Evolutionary conservation across 2,888 invertebrate genomes (phyloP), one percentile per base, ranked within the genome.

Genomic region (Eudasyphora cyanicolor): DNA sequence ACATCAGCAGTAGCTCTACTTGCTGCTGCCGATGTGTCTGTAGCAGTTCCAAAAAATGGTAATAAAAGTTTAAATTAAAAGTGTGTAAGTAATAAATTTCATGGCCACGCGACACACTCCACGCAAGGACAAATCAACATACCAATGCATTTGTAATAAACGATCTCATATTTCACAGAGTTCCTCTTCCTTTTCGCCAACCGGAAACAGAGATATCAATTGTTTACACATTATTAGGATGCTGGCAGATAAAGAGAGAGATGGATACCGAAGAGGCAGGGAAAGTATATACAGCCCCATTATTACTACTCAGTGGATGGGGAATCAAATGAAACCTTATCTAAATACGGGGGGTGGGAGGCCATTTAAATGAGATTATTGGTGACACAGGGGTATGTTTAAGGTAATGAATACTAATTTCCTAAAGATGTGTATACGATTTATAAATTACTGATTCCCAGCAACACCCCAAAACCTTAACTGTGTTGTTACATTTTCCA

Each of bases 41-140:
- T 27, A 57, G 12, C 29, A 60, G 29, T 7, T 21, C 21, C 29
- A 57, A n/a, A 14, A 67, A 64, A 67, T 38, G 67, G 35, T 24
- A 67, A 82, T 70, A 70, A 78, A 71, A 78, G 70, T 71, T 75
- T 71, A 75, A 82, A 78, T 78, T 64, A 79, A 82, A 71, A 74
- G 57, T 45, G 57, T 45, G 21, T 62, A 57, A 38, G 74, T 51
- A 62, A 77, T 75, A 82, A 60, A 60, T 29, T 62, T 82, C 54
- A 60, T 42, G 69, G 76, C 17, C 32, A 60, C 14, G 14, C 38
- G 14, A 17, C 19, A 8, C 24, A 38, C 35, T 8, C n/a, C 42
- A n/a, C n/a, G 24, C n/a, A 14, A 14, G 38, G 45, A 14, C 45
- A 45, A 6, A 45, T 21, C 38, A 38, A 24, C 38, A 67, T 69